Evolutionary conservation across 2,797 vertebrate genomes (phyloP).

Genomic region (Anableps anableps): DNA sequence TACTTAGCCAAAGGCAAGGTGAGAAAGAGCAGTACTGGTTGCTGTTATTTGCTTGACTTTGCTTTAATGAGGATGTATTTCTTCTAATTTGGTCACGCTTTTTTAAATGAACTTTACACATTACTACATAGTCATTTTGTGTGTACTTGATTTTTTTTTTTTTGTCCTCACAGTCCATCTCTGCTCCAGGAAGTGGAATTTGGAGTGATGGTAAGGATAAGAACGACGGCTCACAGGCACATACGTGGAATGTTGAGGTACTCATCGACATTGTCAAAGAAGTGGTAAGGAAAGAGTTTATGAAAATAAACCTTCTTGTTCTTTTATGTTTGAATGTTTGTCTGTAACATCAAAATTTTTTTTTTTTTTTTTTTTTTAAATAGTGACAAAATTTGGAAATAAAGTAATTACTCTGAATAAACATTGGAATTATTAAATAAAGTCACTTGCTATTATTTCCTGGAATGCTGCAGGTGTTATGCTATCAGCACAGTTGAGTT

Average conservation of each 20-base stretch:
- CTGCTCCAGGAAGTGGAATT: slow-evolving; percentile 96
- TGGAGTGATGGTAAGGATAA: slow-evolving; percentile 99
- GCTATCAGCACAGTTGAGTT: neutral
- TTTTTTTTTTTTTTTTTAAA: neutral
- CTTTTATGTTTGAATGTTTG: neutral
- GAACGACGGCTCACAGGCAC: slow-evolving; percentile 93
- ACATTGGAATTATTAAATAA: neutral
- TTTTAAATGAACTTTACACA: neutral
- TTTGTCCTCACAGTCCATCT: slow-evolving; percentile 88
- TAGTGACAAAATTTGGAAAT: neutral
- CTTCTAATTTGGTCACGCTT: too few relatives aligned
- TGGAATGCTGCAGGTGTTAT: neutral
- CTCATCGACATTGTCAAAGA: slow-evolving; percentile 98
- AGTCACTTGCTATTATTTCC: neutral
- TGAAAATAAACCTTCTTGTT: neutral
- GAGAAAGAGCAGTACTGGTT: too few relatives aligned
- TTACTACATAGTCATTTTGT: neutral
- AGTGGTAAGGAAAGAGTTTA: slow-evolving; percentile 82
- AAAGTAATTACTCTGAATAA: neutral
- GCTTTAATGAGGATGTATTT: neutral
- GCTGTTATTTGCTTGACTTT: too few relatives aligned
- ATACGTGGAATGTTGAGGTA: slow-evolving; percentile 98
- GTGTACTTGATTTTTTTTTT: neutral
- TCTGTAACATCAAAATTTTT: neutral
- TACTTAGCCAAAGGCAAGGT: too few relatives aligned